Evolutionary conservation across 2,888 invertebrate species (phyloP), one percentile per base, ranked within the genome.

Genomic region (Phragmatobia fuliginosa): DNA sequence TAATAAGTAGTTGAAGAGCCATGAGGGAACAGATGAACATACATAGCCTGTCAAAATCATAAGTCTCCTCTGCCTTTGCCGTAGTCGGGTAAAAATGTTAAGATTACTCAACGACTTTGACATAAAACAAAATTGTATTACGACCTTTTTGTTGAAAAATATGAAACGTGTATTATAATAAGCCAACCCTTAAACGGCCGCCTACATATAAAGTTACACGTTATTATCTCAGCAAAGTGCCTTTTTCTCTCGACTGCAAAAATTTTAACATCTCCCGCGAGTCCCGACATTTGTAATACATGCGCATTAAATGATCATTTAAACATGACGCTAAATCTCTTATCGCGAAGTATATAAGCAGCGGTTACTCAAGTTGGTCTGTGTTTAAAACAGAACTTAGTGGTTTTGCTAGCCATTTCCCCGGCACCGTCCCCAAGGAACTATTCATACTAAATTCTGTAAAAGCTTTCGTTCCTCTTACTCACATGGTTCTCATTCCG

Each of bases 381-480:
- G 70, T 72, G 73, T 76, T 73, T 79, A 72, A 81, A 83, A 83
- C 81, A 83, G 78, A 69, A 76, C 81, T 69, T 70, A 78, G 70
- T 70, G 72, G 62, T 64, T 62, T 56, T 66, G 63, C 68, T 73
- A 67, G 70, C 63, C 74, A 72, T 78, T 72, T 72, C 73, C 68
- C 74, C 72, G 64, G 62, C 71, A 69, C 70, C 75, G 72, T 87
- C 87, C 87, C 88, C 38, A 70, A 82, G 88, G 87, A 82, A 79
- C 76, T 81, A 80, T 87, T 84, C 66, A 71, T 76, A 76, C 81
- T 81, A 85, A 86, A 86, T 87, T 86, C 82, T 86, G 86, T 86
- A 84, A 87, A 85, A 87, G 88, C 87, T 83, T 49, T 82, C 76
- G 66, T 72, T 70, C 75, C 79, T 79, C 83, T 79, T 52, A 49